A percentile compares a stretch with the other conserved stretches of the same genome.
Conservation (phyloP, 2,797 vertebrate genomes). For the Diceros bicornis region DNA sequence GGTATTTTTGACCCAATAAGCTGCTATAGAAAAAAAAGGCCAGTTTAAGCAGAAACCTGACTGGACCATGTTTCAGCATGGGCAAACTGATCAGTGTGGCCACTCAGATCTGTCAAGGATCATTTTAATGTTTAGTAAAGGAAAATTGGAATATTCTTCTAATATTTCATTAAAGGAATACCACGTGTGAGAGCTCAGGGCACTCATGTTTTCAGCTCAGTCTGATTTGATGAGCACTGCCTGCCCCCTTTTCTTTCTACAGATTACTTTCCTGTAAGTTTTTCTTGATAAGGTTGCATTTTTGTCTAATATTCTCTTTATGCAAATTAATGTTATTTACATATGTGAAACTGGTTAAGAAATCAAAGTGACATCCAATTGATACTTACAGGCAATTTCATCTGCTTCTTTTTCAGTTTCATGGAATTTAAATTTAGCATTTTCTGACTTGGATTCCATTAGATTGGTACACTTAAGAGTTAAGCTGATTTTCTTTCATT, state of each 20-base stretch:
- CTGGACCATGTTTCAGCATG: not conserved
- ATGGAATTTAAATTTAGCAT: slow-evolving; percentile 81
- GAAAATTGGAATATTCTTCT: slow-evolving; percentile 51
- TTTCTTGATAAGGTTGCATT: slow-evolving; percentile 68
- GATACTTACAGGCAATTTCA: slow-evolving; percentile 84
- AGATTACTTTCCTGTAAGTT: slow-evolving; percentile 67
- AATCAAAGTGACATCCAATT: slow-evolving; percentile 81
- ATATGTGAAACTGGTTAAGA: slow-evolving; percentile 79
- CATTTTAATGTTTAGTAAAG: slow-evolving; percentile 53
- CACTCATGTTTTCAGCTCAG: slow-evolving; percentile 27
- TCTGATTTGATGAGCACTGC: slow-evolving; percentile 39
- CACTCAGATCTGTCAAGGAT: slow-evolving; percentile 45
- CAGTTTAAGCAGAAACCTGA: not conserved
- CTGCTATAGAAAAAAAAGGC: not conserved
- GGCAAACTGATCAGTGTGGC: not conserved
- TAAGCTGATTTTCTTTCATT: slow-evolving; percentile 86
- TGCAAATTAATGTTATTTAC: slow-evolving; percentile 81
- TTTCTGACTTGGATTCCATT: slow-evolving; percentile 80
- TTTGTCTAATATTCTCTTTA: slow-evolving; percentile 79
- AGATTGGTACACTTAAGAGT: slow-evolving; percentile 83
- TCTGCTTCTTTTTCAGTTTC: slow-evolving; percentile 78
- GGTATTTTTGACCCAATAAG: slow-evolving; percentile 45
- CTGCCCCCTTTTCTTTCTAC: slow-evolving; percentile 46
- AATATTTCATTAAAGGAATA: slow-evolving; percentile 56
- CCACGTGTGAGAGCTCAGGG: slow-evolving; percentile 29